Conservation (phyloP, 2,113 vertebrate species). For the Nematolebias whitei region DNA sequence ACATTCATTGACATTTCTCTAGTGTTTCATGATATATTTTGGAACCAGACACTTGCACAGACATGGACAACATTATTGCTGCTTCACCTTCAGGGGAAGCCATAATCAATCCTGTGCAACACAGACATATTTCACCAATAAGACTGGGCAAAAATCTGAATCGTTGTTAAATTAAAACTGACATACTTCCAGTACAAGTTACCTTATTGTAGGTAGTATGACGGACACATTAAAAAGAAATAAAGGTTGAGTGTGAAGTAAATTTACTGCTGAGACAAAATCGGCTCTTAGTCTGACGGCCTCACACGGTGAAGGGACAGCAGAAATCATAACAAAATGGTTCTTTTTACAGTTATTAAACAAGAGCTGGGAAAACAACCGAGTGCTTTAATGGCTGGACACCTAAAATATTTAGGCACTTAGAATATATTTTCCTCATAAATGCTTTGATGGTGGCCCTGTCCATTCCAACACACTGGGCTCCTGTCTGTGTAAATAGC, state of each 20-base stretch:
- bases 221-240: conserved; percentile 10
- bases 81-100: too few relatives aligned
- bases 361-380: conserved; percentile 65
- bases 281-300: not conserved
- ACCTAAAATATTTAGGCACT: conserved; percentile 68
- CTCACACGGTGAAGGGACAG: conserved; percentile 35
- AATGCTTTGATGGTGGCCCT: conserved; percentile 79
- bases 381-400: conserved; percentile 56
- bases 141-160: too few relatives aligned
- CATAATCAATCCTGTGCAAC: too few relatives aligned
- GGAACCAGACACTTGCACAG: too few relatives aligned
- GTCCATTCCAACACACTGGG: conserved; percentile 51
- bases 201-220: not conserved
- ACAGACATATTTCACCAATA: too few relatives aligned
- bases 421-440: conserved; percentile 76
- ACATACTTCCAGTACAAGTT: not conserved
- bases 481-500: conserved; percentile 74
- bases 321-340: conserved; percentile 70
- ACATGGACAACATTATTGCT: too few relatives aligned
- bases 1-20: too few relatives aligned
- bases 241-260: not conserved
- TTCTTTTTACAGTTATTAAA: conserved; percentile 75
- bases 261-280: conserved; percentile 14
- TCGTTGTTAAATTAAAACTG: too few relatives aligned
- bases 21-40: too few relatives aligned